Base-by-base conservation (phyloP, 2,888 invertebrate species). In the Charanyca ferruginea region DNA sequence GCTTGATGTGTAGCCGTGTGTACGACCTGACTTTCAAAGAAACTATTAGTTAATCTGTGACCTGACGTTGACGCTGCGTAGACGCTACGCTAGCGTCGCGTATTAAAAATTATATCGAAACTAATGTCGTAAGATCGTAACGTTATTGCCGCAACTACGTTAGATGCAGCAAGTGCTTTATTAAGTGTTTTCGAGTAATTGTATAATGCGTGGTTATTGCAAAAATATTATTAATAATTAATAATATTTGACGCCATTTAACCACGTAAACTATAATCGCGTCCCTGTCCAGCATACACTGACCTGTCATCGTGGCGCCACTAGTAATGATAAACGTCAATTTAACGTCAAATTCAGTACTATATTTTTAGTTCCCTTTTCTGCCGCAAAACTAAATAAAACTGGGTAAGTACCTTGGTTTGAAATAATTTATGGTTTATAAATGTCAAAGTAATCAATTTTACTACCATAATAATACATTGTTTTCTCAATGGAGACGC, bases 391-490 rank as follows among this genome's bases (percentile, higher is more conserved):
- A 32, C 35, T 11, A 49, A 49, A 11, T 35, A 22, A 70, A 22
- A 23, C 25, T 38, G n/a, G 48, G n/a, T 4, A 13, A 23, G 23
- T 58, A 38, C 32, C 47, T 59, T 49, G 45, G 44, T 51, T 67
- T 54, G 1, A 13, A 67, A 60, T 74, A 47, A 60, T 72, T 68
- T 69, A 73, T 41, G 47, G 22, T 13, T 23, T 11, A 41, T 74
- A 68, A 61, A 69, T 54, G 76, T 73, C 62, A 42, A 41, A 49
- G 57, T 76, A 62, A 76, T 76, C n/a, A 69, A 53, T 54, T 68
- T 73, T 73, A 73, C 49, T 53, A 44, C 76, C 20, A 20, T 57
- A 49, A 48, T 76, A 66, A 53, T 22, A 57, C 20, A 63, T 69
- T 73, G 63, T 69, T 69, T 75, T 49, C 48, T 16, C 22, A 69